A percentile compares a stretch with the other conserved stretches of the same genome.
phyloP scores from a whole-genome alignment of 2,888 invertebrate species.

The Alloplasta piceator region DNA sequence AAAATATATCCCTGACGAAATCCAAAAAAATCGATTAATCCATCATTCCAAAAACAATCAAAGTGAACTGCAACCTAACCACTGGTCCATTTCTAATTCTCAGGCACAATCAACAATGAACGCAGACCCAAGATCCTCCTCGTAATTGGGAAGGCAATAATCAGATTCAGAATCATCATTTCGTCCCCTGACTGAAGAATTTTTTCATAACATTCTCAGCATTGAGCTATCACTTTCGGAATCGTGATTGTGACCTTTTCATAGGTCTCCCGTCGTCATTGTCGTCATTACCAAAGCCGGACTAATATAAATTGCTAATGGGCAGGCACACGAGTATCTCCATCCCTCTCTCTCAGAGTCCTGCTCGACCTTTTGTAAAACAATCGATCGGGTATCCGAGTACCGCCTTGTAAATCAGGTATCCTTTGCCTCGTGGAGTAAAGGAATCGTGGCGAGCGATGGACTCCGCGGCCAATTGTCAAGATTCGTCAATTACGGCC shows the following conservation, averaged over 20 bases:
- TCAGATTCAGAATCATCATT: too few species aligned
- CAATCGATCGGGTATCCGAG: constrained; percentile 74
- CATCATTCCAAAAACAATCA: too few species aligned
- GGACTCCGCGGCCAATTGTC: neutral
- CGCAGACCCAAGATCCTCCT: too few species aligned
- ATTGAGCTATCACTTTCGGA: constrained; percentile 17
- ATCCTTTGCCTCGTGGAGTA: too few species aligned
- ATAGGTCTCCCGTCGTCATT: constrained; percentile 51
- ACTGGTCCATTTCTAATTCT: too few species aligned
- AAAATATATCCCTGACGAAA: too few species aligned
- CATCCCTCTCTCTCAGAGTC: constrained; percentile 62
- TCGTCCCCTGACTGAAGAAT: too few species aligned
- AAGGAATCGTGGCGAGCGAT: too few species aligned
- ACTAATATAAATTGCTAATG: constrained; percentile 75
- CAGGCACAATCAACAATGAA: too few species aligned
- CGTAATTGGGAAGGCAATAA: too few species aligned
- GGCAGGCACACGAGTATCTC: constrained; percentile 35
- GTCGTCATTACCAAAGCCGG: constrained; percentile 70
- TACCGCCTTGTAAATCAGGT: neutral
- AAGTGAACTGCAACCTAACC: too few species aligned
- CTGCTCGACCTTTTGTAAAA: constrained; percentile 78
- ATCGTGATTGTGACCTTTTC: constrained; percentile 64
- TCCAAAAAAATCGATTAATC: too few species aligned
- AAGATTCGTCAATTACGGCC: constrained; percentile 68
- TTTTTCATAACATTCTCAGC: constrained; percentile 6